Evolutionary conservation across 2,797 vertebrate species (phyloP).

Genomic region (Rallus crepitans): DNA sequence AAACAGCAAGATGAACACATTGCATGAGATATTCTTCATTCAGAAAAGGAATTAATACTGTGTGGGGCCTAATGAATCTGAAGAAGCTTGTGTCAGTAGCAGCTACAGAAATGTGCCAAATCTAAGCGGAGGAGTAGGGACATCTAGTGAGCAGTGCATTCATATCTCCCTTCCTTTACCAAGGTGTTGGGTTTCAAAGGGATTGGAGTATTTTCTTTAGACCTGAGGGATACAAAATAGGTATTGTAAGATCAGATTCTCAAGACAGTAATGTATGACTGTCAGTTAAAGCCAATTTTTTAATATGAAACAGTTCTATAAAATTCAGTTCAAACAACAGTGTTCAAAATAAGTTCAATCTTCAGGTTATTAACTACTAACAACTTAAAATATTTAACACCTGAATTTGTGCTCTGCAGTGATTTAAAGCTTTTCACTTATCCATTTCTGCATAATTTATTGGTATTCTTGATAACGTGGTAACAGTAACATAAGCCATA

Average conservation of each 20-base stretch:
- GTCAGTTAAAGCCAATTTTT: neutral
- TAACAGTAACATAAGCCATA: neutral
- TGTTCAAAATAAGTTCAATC: neutral
- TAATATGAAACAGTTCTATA: neutral
- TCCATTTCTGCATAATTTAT: neutral
- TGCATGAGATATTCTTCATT: neutral
- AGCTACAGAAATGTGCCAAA: neutral
- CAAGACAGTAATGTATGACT: neutral
- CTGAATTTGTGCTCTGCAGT: neutral
- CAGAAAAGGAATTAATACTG: neutral
- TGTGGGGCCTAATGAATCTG: neutral
- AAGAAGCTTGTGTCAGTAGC: neutral
- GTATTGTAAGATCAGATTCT: neutral
- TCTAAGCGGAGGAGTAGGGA: neutral
- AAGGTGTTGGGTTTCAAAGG: neutral
- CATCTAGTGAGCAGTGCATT: neutral
- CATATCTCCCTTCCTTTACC: neutral
- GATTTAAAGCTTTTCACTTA: neutral
- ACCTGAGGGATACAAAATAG: neutral
- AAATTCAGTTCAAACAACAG: neutral
- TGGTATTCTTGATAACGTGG: neutral
- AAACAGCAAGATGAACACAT: neutral
- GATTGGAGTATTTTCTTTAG: neutral
- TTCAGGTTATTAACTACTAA: neutral
- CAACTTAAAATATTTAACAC: neutral